Conservation (phyloP, 2,888 invertebrate genomes). For the Drosophila peninsularis region DNA sequence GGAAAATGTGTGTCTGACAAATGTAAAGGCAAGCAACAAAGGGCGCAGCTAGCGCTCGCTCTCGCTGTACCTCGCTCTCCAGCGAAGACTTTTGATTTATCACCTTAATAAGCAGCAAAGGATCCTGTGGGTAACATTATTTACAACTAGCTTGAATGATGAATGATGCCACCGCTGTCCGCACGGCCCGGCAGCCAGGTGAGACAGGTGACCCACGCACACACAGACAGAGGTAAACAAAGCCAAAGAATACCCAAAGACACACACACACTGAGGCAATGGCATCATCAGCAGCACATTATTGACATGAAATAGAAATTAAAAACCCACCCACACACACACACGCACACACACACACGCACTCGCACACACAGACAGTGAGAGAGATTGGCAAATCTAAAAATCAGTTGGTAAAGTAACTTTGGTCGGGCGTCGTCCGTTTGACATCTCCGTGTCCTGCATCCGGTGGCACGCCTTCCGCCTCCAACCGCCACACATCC, state of each 20-base stretch:
- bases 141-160: conserved; percentile 80
- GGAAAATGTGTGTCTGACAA: conserved; percentile 50
- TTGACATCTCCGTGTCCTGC: conserved; percentile 47
- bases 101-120: conserved; percentile 79
- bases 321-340: conserved; percentile 42
- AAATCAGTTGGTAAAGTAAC: conserved; percentile 77
- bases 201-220: conserved; percentile 27
- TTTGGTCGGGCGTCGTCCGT: conserved; percentile 44
- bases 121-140: conserved; percentile 81
- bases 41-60: background rate
- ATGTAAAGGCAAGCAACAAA: conserved; percentile 19
- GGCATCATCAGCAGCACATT: conserved; percentile 58
- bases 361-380: conserved; percentile 6
- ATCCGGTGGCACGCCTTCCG: conserved; percentile 12
- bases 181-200: conserved; percentile 26
- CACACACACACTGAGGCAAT: conserved; percentile 19
- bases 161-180: conserved; percentile 62
- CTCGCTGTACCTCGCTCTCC: background rate
- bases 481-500: conserved; percentile 34
- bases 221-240: conserved; percentile 23
- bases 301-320: conserved; percentile 62
- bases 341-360: conserved; percentile 14
- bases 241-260: conserved; percentile 31
- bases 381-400: conserved; percentile 62
- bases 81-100: conserved; percentile 72